phyloP scores from a whole-genome alignment of 2,113 vertebrate species.

The Gnathonemus longibarbis region DNA sequence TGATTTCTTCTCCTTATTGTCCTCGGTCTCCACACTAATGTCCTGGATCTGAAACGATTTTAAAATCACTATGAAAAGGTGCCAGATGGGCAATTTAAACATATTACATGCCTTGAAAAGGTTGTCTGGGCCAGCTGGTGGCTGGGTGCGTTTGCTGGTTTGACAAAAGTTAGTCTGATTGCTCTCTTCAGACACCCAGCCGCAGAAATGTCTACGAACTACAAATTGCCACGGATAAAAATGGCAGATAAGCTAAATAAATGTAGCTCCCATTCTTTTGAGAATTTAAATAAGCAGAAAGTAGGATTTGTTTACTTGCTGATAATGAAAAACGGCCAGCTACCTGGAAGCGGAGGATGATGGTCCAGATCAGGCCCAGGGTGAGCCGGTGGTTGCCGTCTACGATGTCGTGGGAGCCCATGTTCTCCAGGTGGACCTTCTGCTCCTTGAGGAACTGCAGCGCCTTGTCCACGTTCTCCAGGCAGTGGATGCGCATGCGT shows the following conservation, averaged over 20 bases:
- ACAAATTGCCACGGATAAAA: background rate
- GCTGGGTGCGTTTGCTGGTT: background rate
- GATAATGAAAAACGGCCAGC: background rate
- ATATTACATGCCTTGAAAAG: background rate
- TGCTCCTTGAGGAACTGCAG: slow-evolving; percentile 91
- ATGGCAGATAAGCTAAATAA: background rate
- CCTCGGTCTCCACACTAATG: slow-evolving; percentile 87
- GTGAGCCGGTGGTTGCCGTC: slow-evolving; percentile 89
- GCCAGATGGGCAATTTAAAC: background rate
- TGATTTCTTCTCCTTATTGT: slow-evolving; percentile 90
- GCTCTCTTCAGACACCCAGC: background rate
- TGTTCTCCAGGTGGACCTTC: slow-evolving; percentile 86
- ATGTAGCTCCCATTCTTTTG: background rate
- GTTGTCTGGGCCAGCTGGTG: background rate
- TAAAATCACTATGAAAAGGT: background rate
- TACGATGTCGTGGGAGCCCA: slow-evolving; percentile 90
- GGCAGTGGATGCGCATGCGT: slow-evolving; percentile 88
- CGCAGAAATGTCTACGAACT: background rate
- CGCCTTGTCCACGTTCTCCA: slow-evolving; percentile 90
- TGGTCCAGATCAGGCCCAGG: slow-evolving; percentile 88
- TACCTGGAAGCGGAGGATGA: slow-evolving; percentile 93
- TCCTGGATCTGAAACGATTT: slow-evolving; percentile 76
- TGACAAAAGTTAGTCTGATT: background rate
- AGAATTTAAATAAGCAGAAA: background rate
- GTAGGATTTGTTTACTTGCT: background rate